Conservation (phyloP, 2,888 invertebrate species). For the Drosophila ustulata region DNA sequence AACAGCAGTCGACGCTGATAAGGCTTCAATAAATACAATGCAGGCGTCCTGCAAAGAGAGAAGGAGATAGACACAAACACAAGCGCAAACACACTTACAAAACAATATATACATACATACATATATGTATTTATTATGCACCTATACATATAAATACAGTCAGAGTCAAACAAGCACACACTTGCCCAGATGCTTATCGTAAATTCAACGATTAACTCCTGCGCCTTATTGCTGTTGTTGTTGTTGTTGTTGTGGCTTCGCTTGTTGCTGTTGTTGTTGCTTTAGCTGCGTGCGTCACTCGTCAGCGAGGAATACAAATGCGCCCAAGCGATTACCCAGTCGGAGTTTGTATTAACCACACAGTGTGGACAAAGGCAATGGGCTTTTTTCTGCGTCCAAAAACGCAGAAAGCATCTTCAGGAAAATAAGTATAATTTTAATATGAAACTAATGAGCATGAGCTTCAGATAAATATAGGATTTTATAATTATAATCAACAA, state of each 20-base stretch:
- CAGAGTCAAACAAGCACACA: constrained; percentile 11
- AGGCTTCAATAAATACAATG: constrained; percentile 15
- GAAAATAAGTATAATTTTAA: not conserved
- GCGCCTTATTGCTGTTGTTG: constrained; percentile 25
- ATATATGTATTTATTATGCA: not conserved
- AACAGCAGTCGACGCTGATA: constrained; percentile 35
- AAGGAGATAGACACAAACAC: constrained; percentile 15
- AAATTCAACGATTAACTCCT: constrained; percentile 48
- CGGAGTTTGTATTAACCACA: constrained; percentile 15
- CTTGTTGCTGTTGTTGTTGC: constrained; percentile 13
- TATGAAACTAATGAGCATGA: too few species aligned
- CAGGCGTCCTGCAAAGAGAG: constrained; percentile 59
- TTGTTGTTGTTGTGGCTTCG: constrained; percentile 14
- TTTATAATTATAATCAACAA: too few species aligned
- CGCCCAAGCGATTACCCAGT: constrained; percentile 19
- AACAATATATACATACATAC: constrained; percentile 1
- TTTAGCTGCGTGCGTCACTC: constrained; percentile 35
- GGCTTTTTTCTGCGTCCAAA: too few species aligned
- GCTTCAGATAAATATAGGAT: too few species aligned
- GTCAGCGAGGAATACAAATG: constrained; percentile 11
- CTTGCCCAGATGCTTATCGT: constrained; percentile 40
- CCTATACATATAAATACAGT: not conserved
- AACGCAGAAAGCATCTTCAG: too few species aligned
- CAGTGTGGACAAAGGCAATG: not conserved
- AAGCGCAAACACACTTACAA: not conserved